Conservation (phyloP, 2,113 vertebrate species). For the Telmatochromis bifrenatus region DNA sequence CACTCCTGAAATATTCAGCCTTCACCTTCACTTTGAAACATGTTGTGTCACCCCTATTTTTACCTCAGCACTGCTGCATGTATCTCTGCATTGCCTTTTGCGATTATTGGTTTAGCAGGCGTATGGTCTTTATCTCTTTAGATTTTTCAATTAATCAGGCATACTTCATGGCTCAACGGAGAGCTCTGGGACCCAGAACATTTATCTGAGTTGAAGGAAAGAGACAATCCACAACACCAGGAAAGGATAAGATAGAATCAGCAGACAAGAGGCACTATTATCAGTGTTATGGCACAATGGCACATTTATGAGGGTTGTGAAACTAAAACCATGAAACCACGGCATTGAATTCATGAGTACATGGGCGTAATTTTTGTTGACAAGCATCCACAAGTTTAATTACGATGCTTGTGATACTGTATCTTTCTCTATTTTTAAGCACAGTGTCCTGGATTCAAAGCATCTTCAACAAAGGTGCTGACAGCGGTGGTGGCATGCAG, state of each 20-base stretch:
- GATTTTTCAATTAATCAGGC: conserved; percentile 56
- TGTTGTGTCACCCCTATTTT: neutral
- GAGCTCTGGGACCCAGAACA: neutral
- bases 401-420: neutral
- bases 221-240: conserved; percentile 32
- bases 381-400: neutral
- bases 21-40: neutral
- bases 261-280: neutral
- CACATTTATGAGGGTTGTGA: neutral
- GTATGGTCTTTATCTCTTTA: conserved; percentile 26
- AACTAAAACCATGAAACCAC: neutral
- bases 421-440: neutral
- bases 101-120: conserved; percentile 11
- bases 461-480: neutral
- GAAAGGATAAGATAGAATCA: conserved; percentile 36
- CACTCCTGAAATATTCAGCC: neutral
- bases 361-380: neutral
- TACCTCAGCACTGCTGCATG: neutral
- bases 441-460: neutral
- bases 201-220: conserved; percentile 47
- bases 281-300: conserved; percentile 17
- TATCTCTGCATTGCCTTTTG: conserved; percentile 34
- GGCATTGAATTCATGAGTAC: neutral
- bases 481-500: neutral
- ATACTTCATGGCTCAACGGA: conserved; percentile 42